phyloP scores from a whole-genome alignment of 2,797 vertebrate genomes.

The Sebastes diaconus region DNA sequence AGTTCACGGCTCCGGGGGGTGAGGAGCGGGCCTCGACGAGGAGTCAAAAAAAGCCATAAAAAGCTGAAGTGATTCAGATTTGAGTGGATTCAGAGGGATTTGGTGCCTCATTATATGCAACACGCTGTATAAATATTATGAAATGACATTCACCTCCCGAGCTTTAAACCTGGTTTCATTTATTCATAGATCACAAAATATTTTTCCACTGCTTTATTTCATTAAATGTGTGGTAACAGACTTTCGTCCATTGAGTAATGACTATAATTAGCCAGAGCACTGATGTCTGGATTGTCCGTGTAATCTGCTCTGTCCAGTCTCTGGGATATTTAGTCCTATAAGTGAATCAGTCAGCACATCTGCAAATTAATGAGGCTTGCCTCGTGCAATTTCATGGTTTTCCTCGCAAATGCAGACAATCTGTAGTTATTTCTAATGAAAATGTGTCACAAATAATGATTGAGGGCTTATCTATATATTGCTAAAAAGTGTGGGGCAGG shows the following conservation, averaged over 20 bases:
- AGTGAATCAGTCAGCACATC: constrained; percentile 69
- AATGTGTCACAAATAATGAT: constrained; percentile 19
- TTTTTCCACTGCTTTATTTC: constrained; percentile 5
- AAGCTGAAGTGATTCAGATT: neutral
- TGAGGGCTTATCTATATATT: constrained; percentile 10
- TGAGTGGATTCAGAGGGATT: constrained; percentile 17
- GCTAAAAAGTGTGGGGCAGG: constrained; percentile 13
- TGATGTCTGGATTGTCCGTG: constrained; percentile 47
- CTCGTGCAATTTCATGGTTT: constrained; percentile 31
- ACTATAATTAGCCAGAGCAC: constrained; percentile 54
- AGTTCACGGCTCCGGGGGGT: constrained; percentile 65
- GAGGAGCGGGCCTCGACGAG: constrained; percentile 13
- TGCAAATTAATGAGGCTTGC: constrained; percentile 64
- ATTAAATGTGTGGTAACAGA: constrained; percentile 30
- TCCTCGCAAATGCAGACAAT: constrained; percentile 27
- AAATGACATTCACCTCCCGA: neutral
- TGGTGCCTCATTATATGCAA: constrained; percentile 3
- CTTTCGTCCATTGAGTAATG: constrained; percentile 41
- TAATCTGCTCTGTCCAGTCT: constrained; percentile 55
- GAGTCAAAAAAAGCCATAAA: neutral
- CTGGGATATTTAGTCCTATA: constrained; percentile 45
- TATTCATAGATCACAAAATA: constrained; percentile 9
- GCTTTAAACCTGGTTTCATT: constrained; percentile 18
- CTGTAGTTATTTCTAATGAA: constrained; percentile 22
- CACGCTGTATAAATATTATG: constrained; percentile 6